These are phyloP conservation scores for Drosophila subpulchrella DNA, from an alignment of 1,140 invertebrate species.

Conservation along the genomic window DNA sequence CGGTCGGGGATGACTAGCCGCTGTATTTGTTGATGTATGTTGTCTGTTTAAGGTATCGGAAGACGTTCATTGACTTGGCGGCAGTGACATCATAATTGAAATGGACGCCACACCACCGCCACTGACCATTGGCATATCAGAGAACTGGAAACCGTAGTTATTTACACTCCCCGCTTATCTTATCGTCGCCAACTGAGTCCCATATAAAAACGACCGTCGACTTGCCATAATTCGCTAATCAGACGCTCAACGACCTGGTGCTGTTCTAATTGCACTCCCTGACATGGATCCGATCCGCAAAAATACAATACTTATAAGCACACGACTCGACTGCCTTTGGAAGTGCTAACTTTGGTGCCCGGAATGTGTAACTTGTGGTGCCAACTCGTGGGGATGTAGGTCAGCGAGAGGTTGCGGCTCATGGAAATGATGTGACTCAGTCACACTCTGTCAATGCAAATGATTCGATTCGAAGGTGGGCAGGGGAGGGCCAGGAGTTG, in stretches of 20 bases:
- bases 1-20: conserved; percentile 49
- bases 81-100: conserved; percentile 78
- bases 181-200: conserved; percentile 16
- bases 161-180: conserved; percentile 39
- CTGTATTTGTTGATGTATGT: conserved; percentile 18
- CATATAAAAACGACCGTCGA: conserved; percentile 5
- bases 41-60: conserved; percentile 66
- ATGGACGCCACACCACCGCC: conserved; percentile 17
- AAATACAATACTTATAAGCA: conserved; percentile 17
- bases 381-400: conserved; percentile 51
- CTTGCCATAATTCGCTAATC: conserved; percentile 59
- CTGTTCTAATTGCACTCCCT: conserved; percentile 46
- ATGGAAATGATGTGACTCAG: conserved; percentile 46
- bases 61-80: conserved; percentile 73
- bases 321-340: conserved; percentile 16
- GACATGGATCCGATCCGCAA: conserved; percentile 32
- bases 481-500: conserved; percentile 15
- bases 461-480: conserved; percentile 20
- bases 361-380: conserved; percentile 44
- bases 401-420: conserved; percentile 63
- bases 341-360: conserved; percentile 49
- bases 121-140: conserved; percentile 18
- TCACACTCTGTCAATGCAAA: conserved; percentile 40
- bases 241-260: conserved; percentile 22
- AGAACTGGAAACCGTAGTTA: conserved; percentile 19